Evolutionary conservation across 2,888 invertebrate species (phyloP).

Genomic region (Cheilosia scutellata): DNA sequence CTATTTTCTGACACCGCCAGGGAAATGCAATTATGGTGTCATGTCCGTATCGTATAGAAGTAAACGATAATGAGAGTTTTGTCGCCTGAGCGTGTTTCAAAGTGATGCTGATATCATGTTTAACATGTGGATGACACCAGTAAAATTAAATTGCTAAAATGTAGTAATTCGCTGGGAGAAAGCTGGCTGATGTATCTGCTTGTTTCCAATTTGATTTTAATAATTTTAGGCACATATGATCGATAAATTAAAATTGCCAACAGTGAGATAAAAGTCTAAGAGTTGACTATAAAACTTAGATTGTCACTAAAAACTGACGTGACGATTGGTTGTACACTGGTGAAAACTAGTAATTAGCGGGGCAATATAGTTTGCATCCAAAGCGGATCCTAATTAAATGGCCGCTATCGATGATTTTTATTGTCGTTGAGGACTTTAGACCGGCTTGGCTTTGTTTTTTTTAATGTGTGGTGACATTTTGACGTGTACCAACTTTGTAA

Average conservation of each 20-base stretch:
- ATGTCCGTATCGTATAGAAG: slow-evolving; percentile 3
- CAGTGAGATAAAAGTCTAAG: neutral
- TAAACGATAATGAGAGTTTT: slow-evolving; percentile 34
- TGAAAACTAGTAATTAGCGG: neutral
- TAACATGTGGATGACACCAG: slow-evolving; percentile 36
- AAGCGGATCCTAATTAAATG: neutral
- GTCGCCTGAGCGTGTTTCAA: slow-evolving; percentile 9
- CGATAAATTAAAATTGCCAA: neutral
- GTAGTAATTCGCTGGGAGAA: neutral
- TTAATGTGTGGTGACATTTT: no score
- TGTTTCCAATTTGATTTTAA: neutral
- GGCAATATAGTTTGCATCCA: neutral
- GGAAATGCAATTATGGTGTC: slow-evolving; percentile 15
- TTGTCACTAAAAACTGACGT: neutral
- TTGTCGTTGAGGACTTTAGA: neutral
- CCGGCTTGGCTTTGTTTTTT: no score
- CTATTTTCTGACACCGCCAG: slow-evolving; percentile 7
- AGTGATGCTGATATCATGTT: slow-evolving; percentile 14
- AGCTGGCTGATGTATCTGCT: neutral
- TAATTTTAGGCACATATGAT: neutral
- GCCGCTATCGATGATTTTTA: neutral
- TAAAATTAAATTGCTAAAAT: slow-evolving; percentile 1
- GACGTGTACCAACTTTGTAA: no score
- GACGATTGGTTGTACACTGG: neutral
- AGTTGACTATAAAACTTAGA: neutral